Evolutionary conservation across 2,113 vertebrate genomes (phyloP).

Genomic region (Coptodon rendalli): DNA sequence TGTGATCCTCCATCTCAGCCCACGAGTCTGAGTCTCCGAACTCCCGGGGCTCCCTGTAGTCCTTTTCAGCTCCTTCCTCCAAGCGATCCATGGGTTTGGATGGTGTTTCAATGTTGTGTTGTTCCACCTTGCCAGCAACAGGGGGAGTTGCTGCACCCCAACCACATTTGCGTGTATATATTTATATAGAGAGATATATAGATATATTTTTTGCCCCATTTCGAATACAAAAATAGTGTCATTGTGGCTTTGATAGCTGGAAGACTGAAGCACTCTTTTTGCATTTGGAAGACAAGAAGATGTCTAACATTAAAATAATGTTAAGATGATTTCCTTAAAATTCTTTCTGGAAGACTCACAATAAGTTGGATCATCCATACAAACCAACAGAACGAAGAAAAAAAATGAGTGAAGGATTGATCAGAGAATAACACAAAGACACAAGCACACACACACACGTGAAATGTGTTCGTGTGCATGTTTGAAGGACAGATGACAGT

Average conservation of each 20-base stretch:
- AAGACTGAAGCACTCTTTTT: constrained; percentile 72
- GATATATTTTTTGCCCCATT: constrained; percentile 47
- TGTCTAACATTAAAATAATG: neutral
- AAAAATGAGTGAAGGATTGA: neutral
- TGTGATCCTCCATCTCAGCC: constrained; percentile 9
- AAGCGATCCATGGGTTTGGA: constrained; percentile 9
- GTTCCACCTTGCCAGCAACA: constrained; percentile 13
- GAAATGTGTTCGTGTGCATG: constrained; percentile 2
- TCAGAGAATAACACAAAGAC: constrained; percentile 22
- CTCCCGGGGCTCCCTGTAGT: neutral
- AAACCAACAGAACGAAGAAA: constrained; percentile 16
- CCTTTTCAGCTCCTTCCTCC: neutral
- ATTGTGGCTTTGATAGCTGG: constrained; percentile 71
- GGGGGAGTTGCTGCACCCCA: constrained; percentile 27
- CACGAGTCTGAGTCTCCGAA: neutral
- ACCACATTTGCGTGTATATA: constrained; percentile 51
- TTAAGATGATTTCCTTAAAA: constrained; percentile 48
- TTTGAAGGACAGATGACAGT: constrained; percentile 6
- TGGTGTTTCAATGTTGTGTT: constrained; percentile 6
- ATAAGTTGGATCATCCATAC: constrained; percentile 61
- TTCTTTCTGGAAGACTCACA: constrained; percentile 66
- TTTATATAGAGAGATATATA: constrained; percentile 52
- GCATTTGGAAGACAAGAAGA: constrained; percentile 66
- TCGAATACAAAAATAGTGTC: constrained; percentile 73
- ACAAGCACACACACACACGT: constrained; percentile 15